phyloP scores from a whole-genome alignment of 2,888 invertebrate genomes.

The Cantharis lateralis region DNA sequence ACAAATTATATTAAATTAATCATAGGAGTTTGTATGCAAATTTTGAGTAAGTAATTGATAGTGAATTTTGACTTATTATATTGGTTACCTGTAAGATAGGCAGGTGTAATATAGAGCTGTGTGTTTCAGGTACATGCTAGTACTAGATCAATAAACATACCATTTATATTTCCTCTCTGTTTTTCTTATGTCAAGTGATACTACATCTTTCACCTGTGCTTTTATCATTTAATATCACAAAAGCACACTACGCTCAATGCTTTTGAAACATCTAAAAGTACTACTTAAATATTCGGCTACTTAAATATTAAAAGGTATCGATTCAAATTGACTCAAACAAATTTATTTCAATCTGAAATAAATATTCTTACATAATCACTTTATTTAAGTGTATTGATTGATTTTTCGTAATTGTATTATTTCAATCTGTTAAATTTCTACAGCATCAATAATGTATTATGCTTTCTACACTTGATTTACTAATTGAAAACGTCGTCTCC shows the following conservation, averaged over 20 bases:
- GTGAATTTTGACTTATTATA: neutral
- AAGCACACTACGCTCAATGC: neutral
- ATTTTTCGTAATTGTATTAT: neutral
- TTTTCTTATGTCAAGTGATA: slow-evolving; percentile 1
- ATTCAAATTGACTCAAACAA: neutral
- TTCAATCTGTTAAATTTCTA: neutral
- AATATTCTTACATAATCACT: neutral
- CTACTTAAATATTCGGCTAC: neutral
- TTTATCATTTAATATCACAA: slow-evolving; percentile 5
- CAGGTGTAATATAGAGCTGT: slow-evolving; percentile 1
- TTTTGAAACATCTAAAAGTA: neutral
- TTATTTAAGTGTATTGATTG: neutral
- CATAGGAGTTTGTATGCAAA: neutral
- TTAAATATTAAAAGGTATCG: neutral
- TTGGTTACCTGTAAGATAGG: neutral
- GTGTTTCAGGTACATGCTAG: neutral
- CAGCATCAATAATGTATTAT: neutral
- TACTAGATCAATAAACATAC: slow-evolving; percentile 2
- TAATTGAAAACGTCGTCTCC: neutral
- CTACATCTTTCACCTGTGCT: slow-evolving; percentile 1
- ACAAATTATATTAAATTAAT: neutral
- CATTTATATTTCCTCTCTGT: slow-evolving; percentile 1
- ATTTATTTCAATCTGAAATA: neutral
- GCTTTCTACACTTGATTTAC: neutral
- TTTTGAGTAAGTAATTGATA: neutral